These are phyloP conservation scores for Sipha maydis DNA, from an alignment of 2,888 invertebrate genomes.

Conservation along the genomic window DNA sequence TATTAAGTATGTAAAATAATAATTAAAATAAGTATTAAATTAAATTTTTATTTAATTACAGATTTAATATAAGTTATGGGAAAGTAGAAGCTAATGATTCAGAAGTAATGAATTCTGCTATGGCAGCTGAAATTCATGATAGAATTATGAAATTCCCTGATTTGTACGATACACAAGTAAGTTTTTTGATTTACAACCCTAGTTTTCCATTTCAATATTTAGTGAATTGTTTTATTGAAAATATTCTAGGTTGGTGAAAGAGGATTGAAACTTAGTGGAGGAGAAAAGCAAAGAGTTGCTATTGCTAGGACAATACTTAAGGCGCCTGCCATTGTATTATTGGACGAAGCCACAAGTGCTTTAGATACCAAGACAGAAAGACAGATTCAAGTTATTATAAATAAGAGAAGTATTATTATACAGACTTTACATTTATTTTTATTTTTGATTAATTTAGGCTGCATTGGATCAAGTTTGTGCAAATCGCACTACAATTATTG, in stretches of 20 bases:
- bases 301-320: constrained; percentile 96
- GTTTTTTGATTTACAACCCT: neutral
- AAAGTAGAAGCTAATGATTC: constrained; percentile 79
- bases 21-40: neutral
- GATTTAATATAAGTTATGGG: constrained; percentile 95
- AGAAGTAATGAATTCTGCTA: constrained; percentile 89
- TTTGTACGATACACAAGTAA: constrained; percentile 63
- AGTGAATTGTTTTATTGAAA: neutral
- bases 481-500: constrained; percentile 90
- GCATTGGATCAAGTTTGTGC: constrained; percentile 81
- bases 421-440: constrained; percentile 16
- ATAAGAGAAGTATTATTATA: neutral
- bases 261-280: constrained; percentile 93
- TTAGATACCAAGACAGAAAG: constrained; percentile 95
- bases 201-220: neutral
- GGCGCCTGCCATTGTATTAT: constrained; percentile 85
- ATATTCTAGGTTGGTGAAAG: constrained; percentile 85
- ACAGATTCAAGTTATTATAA: constrained; percentile 76
- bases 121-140: constrained; percentile 93
- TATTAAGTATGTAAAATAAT: constrained; percentile 73
- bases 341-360: constrained; percentile 96
- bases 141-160: constrained; percentile 91
- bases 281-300: constrained; percentile 97
- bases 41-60: constrained; percentile 66
- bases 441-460: constrained; percentile 69